Evolutionary conservation across 53 echinoderm and acorn worm genomes (phyloP).

Genomic region (Apostichopus leukothele): DNA sequence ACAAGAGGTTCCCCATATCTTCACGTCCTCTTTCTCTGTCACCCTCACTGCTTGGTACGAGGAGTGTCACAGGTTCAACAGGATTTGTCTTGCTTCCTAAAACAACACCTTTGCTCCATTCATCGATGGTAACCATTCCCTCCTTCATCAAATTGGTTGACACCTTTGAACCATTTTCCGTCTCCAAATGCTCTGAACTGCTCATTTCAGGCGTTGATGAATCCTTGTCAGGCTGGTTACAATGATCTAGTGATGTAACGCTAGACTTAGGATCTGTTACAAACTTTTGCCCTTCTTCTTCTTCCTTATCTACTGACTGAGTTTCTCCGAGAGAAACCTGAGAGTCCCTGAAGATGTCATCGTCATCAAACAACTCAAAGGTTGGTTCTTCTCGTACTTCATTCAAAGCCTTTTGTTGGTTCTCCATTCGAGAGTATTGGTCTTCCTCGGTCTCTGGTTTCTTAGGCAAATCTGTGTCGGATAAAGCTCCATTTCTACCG

Average conservation of each 20-base stretch:
- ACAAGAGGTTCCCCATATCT: no score
- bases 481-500: not conserved
- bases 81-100: constrained; percentile 52
- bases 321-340: not conserved
- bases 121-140: not conserved
- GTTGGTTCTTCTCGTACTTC: not conserved
- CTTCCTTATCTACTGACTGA: not conserved
- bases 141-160: not conserved
- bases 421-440: not conserved
- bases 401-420: not conserved
- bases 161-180: not conserved
- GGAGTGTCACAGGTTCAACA: constrained; percentile 65
- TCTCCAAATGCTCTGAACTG: not conserved
- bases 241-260: not conserved
- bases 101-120: constrained; percentile 82
- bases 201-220: not conserved
- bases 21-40: not conserved
- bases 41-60: constrained; percentile 53
- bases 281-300: not conserved
- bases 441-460: not conserved
- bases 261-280: not conserved
- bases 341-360: constrained; percentile 27
- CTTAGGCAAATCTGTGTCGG: not conserved
- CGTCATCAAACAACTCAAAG: not conserved
- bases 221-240: not conserved